Evolutionary conservation across 2,113 vertebrate species (phyloP), one percentile per base, ranked within the genome.

Genomic region (Ginglymostoma cirratum): DNA sequence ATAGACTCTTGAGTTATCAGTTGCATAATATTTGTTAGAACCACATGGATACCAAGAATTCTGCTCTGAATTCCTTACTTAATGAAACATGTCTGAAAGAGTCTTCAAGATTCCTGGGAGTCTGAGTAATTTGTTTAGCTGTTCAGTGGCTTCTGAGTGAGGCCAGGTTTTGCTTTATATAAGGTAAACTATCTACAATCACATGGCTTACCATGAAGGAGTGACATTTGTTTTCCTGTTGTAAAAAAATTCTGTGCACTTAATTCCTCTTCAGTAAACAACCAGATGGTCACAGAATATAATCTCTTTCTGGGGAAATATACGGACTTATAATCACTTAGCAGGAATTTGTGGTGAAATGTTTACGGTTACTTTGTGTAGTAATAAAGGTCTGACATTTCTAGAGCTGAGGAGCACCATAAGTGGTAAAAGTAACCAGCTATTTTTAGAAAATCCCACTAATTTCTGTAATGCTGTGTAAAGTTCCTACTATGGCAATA

Each of bases 21-120:
- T 76, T 95, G 67, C 94, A 95, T 72, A 72, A 72, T 95, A 72
- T 95, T 95, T 72, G 67, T 72, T 27, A 30, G 94, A 95, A n/a
- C 8, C 69, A 52, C 94, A 72, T 76, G 94, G 67, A 95, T 95
- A 95, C 94, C 94, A 95, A 19, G 66, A 95, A 95, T 95, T 72
- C 45, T 52, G 42, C 94, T 15, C 23, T 65, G 69, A 72, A 95
- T 95, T 95, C 94, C 67, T 95, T 21, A 72, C 94, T 72, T 95
- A 95, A 72, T 95, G 94, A 30, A 95, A 95, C 94, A 95, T 95
- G 94, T 95, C 94, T 95, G 94, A 95, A 95, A 95, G 69, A 7
- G 67, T 70, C 69, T 27, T 72, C 24, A 72, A 34, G 94, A 70
- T 95, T 95, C 66, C 94, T 70, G 12, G 45, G 94, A 34, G 94